phyloP scores from a whole-genome alignment of 2,113 vertebrate species.

The Amazona guildingii region DNA sequence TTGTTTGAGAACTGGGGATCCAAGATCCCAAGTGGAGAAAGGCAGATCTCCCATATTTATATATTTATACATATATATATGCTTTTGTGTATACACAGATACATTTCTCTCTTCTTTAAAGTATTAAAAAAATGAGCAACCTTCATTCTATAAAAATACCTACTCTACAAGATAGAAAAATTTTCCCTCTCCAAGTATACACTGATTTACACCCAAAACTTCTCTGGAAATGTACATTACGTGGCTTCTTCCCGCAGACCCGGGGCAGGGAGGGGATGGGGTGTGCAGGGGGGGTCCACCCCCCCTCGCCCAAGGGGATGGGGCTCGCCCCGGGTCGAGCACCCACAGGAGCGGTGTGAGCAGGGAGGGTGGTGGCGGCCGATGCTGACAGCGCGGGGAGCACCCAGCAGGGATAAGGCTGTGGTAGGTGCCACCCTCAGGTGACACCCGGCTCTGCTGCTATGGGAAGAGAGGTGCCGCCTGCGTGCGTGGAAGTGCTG shows the following conservation, averaged over 20 bases:
- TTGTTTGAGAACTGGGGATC: conserved; percentile 35
- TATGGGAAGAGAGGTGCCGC: neutral
- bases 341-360: neutral
- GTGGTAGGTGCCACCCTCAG: neutral
- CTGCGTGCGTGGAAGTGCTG: neutral
- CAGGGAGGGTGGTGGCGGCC: neutral
- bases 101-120: conserved; percentile 79
- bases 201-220: conserved; percentile 81
- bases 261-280: neutral
- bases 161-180: conserved; percentile 87
- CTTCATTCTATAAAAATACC: conserved; percentile 86
- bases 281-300: neutral
- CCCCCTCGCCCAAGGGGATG: neutral
- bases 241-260: conserved; percentile 58
- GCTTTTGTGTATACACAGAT: conserved; percentile 78
- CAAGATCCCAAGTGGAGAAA: conserved; percentile 51
- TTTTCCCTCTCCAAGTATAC: conserved; percentile 78
- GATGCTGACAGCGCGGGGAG: neutral
- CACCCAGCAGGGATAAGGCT: neutral
- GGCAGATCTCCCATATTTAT: conserved; percentile 75
- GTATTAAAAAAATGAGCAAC: conserved; percentile 83
- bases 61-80: conserved; percentile 74
- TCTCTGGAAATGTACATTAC: conserved; percentile 77
- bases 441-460: neutral
- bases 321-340: neutral